Conservation (phyloP, 2,888 invertebrate species). For the Oscheius sp. region DNA sequence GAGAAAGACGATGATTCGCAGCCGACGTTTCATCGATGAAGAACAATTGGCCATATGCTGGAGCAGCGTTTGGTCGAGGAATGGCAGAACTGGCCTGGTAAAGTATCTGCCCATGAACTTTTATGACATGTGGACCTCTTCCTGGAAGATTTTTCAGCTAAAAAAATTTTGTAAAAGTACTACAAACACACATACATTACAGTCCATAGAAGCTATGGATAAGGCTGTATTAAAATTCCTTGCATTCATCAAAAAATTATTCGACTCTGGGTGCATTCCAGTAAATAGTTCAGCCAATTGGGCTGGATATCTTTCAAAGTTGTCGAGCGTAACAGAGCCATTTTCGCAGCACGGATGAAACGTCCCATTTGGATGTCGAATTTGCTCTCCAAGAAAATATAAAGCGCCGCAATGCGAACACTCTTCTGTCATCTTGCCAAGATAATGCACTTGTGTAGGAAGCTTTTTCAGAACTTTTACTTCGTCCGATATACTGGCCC, state of each 20-base stretch:
- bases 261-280: background rate
- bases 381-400: slow-evolving; percentile 2
- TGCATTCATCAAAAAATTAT: slow-evolving; percentile 15
- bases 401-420: slow-evolving; percentile 12
- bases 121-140: slow-evolving; percentile 35
- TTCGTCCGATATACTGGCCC: too few relatives aligned
- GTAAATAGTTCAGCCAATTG: background rate
- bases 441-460: too few relatives aligned
- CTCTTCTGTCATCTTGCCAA: background rate
- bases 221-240: slow-evolving; percentile 34
- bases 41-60: slow-evolving; percentile 19
- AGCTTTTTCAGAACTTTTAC: too few relatives aligned
- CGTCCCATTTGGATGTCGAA: background rate
- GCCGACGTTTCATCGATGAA: slow-evolving; percentile 33
- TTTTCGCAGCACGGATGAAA: slow-evolving; percentile 13
- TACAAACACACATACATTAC: too few relatives aligned
- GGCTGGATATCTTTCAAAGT: slow-evolving; percentile 13
- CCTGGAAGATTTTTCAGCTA: slow-evolving; percentile 31
- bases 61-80: background rate
- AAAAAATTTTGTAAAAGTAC: too few relatives aligned
- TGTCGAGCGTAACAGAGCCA: background rate
- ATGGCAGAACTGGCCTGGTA: slow-evolving; percentile 24
- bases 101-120: slow-evolving; percentile 34
- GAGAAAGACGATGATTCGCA: slow-evolving; percentile 18
- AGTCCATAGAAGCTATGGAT: slow-evolving; percentile 35